These are phyloP conservation scores for Drosophila grimshawi DNA, from an alignment of 1,140 invertebrate species.

Conservation along the genomic window DNA sequence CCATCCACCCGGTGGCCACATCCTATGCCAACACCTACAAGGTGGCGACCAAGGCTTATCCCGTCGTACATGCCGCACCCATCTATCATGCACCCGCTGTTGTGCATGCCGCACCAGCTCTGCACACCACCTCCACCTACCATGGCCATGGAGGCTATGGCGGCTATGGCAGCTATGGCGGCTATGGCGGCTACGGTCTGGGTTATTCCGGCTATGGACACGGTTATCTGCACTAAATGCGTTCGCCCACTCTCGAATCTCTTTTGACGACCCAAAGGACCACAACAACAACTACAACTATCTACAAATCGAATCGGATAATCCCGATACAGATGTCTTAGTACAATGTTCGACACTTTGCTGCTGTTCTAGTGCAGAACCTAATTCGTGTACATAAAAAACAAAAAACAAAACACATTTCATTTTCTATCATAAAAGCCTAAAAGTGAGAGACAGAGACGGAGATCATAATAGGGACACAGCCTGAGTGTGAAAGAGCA, in stretches of 20 bases:
- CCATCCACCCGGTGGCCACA: constrained; percentile 85
- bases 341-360: constrained; percentile 56
- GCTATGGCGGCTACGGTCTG: constrained; percentile 55
- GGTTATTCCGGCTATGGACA: constrained; percentile 66
- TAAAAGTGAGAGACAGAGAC: constrained; percentile 31
- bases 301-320: constrained; percentile 14
- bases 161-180: constrained; percentile 47
- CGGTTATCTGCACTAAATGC: constrained; percentile 67
- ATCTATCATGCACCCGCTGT: constrained; percentile 73
- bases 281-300: constrained; percentile 9
- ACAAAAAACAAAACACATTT: neutral
- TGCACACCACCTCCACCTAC: constrained; percentile 77
- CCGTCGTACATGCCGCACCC: constrained; percentile 79
- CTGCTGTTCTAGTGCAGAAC: constrained; percentile 64
- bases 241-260: neutral
- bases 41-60: constrained; percentile 83
- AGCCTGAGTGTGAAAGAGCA: constrained; percentile 48
- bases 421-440: neutral
- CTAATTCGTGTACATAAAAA: constrained; percentile 30
- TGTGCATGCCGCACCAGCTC: constrained; percentile 68
- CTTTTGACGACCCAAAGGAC: constrained; percentile 54
- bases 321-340: constrained; percentile 36
- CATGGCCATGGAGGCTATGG: constrained; percentile 40
- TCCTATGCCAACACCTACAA: constrained; percentile 87
- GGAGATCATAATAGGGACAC: constrained; percentile 8